Base-by-base conservation (phyloP, 2,113 vertebrate genomes). In the Setophaga petechia region DNA sequence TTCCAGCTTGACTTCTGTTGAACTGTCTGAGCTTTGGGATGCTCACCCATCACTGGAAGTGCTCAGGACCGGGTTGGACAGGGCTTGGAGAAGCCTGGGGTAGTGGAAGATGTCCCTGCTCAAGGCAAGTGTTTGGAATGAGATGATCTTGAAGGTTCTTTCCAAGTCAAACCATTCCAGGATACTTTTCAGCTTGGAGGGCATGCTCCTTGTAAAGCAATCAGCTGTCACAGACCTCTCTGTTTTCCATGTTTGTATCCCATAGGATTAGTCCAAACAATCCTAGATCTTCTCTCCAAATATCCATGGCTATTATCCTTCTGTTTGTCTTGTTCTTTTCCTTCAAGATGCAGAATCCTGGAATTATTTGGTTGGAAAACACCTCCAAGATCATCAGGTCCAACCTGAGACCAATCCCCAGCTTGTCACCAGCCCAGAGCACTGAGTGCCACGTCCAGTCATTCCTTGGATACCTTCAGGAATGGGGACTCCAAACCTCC, bases 21-120 rank as follows among this genome's bases (percentile, higher is more conserved):
- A 11, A 15, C 13, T 46, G 5, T 15, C 16, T 55, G 41, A 21
- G 5, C 27, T 44, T 63, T 20, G 20, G 47, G n/a, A 31, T 69
- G 19, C 5, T 51, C 22, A 6, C 15, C 6, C 27, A 30, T 21
- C 0, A 0, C 16, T 21, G 44, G 66, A 33, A 52, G 13, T 6
- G 37, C 9, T 18, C n/a, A n/a, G 25, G 24, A 3, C 14, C 16
- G 9, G 24, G 51, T 4, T 72, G 44, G 33, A 66, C 6, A 12
- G 11, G 17, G 9, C 11, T 52, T n/a, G 30, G 51, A 57, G 73
- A 10, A 39, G 4, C 28, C 7, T 66, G 57, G 74, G 11, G 18
- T 10, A 11, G 16, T 14, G 30, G 18, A 39, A 79, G 20, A 1
- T 21, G 20, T 22, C 17, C 27, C 37, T 90, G 43, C 7, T 5